phyloP scores from a whole-genome alignment of 2,113 vertebrate genomes.

The Neogobius melanostomus region DNA sequence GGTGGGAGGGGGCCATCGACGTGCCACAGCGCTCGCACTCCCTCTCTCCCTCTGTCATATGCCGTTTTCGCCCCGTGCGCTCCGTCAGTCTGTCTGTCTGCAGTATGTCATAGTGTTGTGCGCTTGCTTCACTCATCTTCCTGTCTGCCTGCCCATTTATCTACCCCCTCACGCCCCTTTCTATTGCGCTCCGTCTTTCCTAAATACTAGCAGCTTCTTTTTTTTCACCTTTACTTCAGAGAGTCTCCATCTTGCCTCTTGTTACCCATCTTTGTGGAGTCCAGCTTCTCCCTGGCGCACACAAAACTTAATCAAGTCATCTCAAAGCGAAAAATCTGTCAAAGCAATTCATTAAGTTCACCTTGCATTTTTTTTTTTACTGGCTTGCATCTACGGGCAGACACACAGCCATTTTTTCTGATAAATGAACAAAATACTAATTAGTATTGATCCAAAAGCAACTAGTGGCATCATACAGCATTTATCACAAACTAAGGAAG shows the following conservation, averaged over 20 bases:
- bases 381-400: not conserved
- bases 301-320: not conserved
- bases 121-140: constrained; percentile 65
- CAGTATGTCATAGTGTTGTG: constrained; percentile 70
- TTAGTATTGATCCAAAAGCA: not conserved
- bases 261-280: constrained; percentile 25
- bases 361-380: not conserved
- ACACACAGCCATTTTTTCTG: not conserved
- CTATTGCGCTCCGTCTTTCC: constrained; percentile 14
- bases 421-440: not conserved
- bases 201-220: constrained; percentile 42
- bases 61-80: constrained; percentile 45
- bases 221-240: constrained; percentile 48
- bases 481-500: not conserved
- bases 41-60: constrained; percentile 28
- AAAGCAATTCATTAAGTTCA: not conserved
- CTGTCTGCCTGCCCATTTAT: constrained; percentile 64
- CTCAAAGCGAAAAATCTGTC: not conserved
- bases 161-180: constrained; percentile 11
- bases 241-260: constrained; percentile 44
- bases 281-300: not conserved
- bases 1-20: constrained; percentile 43
- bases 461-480: not conserved
- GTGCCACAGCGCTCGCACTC: constrained; percentile 45
- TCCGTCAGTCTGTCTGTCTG: constrained; percentile 72